Evolutionary conservation across 2,797 vertebrate species (phyloP).

Genomic region (Dicrostonyx torquatus): DNA sequence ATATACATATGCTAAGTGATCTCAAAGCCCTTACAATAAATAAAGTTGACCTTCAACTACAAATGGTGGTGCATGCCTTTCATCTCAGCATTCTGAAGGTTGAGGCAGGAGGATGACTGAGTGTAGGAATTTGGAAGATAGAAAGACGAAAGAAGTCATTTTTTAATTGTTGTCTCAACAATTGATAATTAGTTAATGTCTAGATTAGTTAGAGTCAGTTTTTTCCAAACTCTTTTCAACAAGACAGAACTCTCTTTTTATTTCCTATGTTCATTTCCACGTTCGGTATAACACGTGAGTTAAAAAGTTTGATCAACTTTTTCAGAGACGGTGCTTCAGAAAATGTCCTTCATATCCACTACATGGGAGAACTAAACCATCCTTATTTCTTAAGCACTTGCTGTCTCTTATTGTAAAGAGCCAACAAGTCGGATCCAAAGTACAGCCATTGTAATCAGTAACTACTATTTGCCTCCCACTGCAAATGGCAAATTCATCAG

Average conservation of each 20-base stretch:
- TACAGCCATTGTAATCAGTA: not conserved
- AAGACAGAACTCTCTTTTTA: not conserved
- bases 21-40: not conserved
- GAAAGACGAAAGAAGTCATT: not conserved
- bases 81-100: not conserved
- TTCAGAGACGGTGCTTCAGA: not conserved
- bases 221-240: constrained; percentile 17
- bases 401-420: not conserved
- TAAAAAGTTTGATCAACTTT: not conserved
- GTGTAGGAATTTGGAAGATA: not conserved
- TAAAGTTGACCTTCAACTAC: not conserved
- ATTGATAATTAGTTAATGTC: not conserved
- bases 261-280: not conserved
- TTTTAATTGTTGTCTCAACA: not conserved
- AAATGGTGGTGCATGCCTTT: not conserved
- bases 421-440: not conserved
- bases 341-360: not conserved
- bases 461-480: not conserved
- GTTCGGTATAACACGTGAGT: not conserved
- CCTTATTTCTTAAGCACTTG: not conserved
- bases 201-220: not conserved
- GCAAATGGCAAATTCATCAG: not conserved
- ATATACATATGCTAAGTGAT: constrained; percentile 31
- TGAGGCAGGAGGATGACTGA: not conserved
- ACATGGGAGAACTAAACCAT: not conserved